Percentiles rank a stretch among this genome's conserved stretches.
Conservation (phyloP, 2,888 invertebrate species). For the Lordiphosa fenestrarum region DNA sequence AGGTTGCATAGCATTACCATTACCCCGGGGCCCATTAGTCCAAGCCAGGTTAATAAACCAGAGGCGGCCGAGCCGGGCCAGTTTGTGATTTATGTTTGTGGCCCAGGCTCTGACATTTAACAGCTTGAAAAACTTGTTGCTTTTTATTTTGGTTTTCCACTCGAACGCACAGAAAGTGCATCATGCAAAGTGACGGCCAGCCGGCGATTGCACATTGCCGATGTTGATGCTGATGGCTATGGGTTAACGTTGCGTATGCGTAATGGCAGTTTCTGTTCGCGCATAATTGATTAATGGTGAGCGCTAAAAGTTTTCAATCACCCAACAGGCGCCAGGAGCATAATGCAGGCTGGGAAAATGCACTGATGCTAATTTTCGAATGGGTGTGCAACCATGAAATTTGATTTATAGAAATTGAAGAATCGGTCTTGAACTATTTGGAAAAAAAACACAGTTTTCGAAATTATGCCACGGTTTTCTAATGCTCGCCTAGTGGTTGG, state of each 20-base stretch:
- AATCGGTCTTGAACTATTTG: no score
- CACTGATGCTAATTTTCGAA: slow-evolving; percentile 2
- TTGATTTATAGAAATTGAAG: no score
- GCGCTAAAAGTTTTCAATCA: slow-evolving; percentile 32
- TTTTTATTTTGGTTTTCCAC: slow-evolving; percentile 39
- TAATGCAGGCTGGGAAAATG: neutral
- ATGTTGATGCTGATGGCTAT: slow-evolving; percentile 2
- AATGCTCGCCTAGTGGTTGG: no score
- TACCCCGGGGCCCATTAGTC: slow-evolving; percentile 40
- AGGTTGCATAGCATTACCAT: slow-evolving; percentile 44
- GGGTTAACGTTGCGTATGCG: slow-evolving; percentile 57
- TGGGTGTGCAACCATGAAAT: neutral
- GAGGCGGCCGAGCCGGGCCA: slow-evolving; percentile 33
- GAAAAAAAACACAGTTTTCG: no score
- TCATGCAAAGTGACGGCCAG: slow-evolving; percentile 16
- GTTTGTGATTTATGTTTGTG: slow-evolving; percentile 63
- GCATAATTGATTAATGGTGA: slow-evolving; percentile 48
- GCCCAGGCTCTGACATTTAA: slow-evolving; percentile 62
- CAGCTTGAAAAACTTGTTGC: slow-evolving; percentile 53
- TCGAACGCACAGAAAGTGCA: slow-evolving; percentile 18
- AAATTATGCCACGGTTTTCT: no score
- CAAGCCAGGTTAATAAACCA: slow-evolving; percentile 61
- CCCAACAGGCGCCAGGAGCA: slow-evolving; percentile 37
- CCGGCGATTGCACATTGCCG: slow-evolving; percentile 1
- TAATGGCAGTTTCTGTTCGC: slow-evolving; percentile 34